phyloP scores from a whole-genome alignment of 2,113 vertebrate species.

The Cariama cristata region DNA sequence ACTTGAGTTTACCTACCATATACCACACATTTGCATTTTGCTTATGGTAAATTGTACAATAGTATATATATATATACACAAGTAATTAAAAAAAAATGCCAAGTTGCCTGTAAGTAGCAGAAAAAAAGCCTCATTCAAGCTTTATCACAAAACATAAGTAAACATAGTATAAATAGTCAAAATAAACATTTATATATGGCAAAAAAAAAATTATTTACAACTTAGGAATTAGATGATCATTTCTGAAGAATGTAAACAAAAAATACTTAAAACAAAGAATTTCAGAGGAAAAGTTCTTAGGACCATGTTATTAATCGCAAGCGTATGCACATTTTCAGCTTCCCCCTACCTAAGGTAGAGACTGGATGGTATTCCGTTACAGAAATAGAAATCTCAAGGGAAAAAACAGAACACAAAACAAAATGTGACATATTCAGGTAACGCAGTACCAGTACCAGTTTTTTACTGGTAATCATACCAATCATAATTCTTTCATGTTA shows the following conservation, averaged over 20 bases:
- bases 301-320: background rate
- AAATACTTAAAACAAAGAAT: background rate
- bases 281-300: background rate
- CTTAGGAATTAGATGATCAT: background rate
- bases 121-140: background rate
- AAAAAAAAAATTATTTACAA: background rate
- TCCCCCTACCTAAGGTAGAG: background rate
- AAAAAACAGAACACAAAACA: background rate
- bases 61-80: background rate
- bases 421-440: background rate
- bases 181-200: background rate
- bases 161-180: background rate
- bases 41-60: background rate
- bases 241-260: background rate
- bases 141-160: background rate
- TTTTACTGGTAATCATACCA: background rate
- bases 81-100: background rate
- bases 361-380: background rate
- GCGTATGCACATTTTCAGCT: background rate
- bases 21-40: background rate
- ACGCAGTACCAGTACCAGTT: background rate
- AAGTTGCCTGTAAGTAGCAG: background rate
- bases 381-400: background rate
- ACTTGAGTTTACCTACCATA: background rate
- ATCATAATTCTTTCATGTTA: background rate